Evolutionary conservation across 2,888 invertebrate genomes (phyloP).

Genomic region (Nematopogon swammerdamellus): DNA sequence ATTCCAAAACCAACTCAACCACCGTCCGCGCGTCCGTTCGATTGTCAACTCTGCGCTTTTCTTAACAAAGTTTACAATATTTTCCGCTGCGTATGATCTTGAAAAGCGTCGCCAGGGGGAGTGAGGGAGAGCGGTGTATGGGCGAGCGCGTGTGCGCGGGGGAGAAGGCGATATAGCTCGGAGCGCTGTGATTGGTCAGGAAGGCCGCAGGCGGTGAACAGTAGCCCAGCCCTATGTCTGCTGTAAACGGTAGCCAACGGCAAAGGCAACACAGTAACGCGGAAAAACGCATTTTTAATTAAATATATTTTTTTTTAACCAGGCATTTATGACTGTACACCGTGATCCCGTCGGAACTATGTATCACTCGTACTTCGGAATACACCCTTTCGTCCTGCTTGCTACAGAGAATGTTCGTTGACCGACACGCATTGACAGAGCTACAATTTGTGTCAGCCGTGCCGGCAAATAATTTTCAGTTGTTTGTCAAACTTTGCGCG

Average conservation of each 20-base stretch:
- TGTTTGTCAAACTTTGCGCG: no score
- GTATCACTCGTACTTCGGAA: no score
- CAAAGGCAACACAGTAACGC: constrained; percentile 29
- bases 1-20: constrained; percentile 34
- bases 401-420: no score
- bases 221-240: constrained; percentile 58
- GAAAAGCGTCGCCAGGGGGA: constrained; percentile 38
- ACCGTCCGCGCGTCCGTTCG: constrained; percentile 14
- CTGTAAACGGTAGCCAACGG: constrained; percentile 43
- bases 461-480: no score
- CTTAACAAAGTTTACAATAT: no score
- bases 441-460: no score
- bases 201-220: constrained; percentile 57
- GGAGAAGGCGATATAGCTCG: constrained; percentile 43
- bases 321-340: no score
- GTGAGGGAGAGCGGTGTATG: constrained; percentile 33
- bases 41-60: constrained; percentile 31
- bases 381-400: no score
- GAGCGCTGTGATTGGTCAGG: constrained; percentile 59
- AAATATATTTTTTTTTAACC: no score
- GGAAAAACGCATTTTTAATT: no score
- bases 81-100: background rate
- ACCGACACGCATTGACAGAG: no score
- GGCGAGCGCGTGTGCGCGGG: constrained; percentile 22
- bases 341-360: no score